Base-by-base conservation (phyloP, 2,797 vertebrate species). In the Cuculus canorus region DNA sequence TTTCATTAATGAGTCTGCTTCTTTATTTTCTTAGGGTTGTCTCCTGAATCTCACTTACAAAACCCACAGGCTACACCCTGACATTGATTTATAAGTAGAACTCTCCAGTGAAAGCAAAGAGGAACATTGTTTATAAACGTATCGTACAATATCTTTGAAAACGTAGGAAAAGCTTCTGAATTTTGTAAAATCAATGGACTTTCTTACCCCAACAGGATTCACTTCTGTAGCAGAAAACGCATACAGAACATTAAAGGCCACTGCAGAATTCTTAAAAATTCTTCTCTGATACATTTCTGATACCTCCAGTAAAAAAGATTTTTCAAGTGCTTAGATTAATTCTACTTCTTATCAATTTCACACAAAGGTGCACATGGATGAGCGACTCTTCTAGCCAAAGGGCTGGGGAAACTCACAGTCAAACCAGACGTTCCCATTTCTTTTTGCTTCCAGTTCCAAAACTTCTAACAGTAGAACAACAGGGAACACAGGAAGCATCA, bases 1-100 rank as follows among this genome's bases (percentile, higher is more conserved):
- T 80, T 83, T 87, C 75, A 82, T 87, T 89, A 93, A 91, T 41
- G 50, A 52, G 37, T 14, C 50, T 87, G 27, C 41, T 73, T 6
- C 41, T 82, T 79, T 75, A 24, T 82, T 95, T 95, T 91, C 50
- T 86, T 37, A 53, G 47, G 33, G 17, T 33, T 92, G 78, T 87
- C 75, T 85, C 69, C 50, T 78, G 82, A 93, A 91, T 76, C 78
- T 52, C 68, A 73, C 68, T 65, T 35, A 65, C 7, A 59, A 94
- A 86, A 50, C 50, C 71, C 95, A 81, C 79, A 85, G 84, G 84
- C 88, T 89, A 78, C n/a, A 82, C 19, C 30, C 50, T 69, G 93
- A 41, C 90, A 83, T 30, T 94, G 81, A 94, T 91, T 88, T 92
- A 47, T 41, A 82, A 56, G 80, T n/a, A 81, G 57, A 91, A 72